Conservation (phyloP, 2,888 invertebrate species). For the Alloscopus bannaensis region DNA sequence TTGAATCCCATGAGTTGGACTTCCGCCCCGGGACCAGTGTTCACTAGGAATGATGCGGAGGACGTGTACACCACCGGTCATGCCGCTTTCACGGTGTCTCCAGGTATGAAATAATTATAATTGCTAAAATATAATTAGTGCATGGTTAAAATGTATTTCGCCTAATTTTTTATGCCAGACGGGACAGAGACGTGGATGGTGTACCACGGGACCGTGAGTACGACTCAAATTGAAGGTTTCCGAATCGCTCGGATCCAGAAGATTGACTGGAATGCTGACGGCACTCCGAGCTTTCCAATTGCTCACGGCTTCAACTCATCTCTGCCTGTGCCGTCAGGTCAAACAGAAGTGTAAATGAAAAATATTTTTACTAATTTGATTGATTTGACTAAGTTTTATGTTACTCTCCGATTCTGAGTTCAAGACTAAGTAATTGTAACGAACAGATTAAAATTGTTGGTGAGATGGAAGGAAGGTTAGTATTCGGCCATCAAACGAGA, state of each 20-base stretch:
- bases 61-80: slow-evolving; percentile 65
- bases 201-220: slow-evolving; percentile 45
- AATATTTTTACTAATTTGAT: background rate
- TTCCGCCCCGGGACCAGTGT: slow-evolving; percentile 59
- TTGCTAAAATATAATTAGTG: background rate
- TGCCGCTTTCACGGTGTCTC: slow-evolving; percentile 66
- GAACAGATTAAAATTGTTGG: too few species aligned
- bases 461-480: too few species aligned
- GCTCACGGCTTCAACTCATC: slow-evolving; percentile 44
- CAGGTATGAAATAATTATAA: slow-evolving; percentile 29
- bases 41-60: slow-evolving; percentile 65
- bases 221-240: slow-evolving; percentile 23
- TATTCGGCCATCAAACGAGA: too few species aligned
- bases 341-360: background rate
- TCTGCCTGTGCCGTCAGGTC: slow-evolving; percentile 50
- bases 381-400: too few species aligned
- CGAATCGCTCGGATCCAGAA: slow-evolving; percentile 52
- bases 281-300: slow-evolving; percentile 43
- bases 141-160: background rate
- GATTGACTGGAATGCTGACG: slow-evolving; percentile 49
- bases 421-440: too few species aligned
- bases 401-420: too few species aligned
- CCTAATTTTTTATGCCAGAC: slow-evolving; percentile 24
- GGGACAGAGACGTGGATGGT: slow-evolving; percentile 67
- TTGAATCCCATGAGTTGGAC: slow-evolving; percentile 65